phyloP scores from a whole-genome alignment of 2,888 invertebrate genomes.

The Cheilosia soror region DNA sequence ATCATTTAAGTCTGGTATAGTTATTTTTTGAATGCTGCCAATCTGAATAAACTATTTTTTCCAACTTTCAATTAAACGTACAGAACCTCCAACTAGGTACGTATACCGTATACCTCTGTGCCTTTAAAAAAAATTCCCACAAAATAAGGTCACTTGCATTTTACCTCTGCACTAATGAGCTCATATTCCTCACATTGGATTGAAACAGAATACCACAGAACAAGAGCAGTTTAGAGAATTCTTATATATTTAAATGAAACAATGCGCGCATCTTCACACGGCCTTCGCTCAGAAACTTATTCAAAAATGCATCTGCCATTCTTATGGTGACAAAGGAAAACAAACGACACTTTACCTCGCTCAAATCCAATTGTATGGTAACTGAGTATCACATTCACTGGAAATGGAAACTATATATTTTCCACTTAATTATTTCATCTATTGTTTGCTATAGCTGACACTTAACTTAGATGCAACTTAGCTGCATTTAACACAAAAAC shows the following conservation, averaged over 20 bases:
- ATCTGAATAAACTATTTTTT: too few species aligned
- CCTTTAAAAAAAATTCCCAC: neutral
- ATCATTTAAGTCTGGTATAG: too few species aligned
- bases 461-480: conserved; percentile 59
- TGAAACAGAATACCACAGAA: conserved; percentile 1
- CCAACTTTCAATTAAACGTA: too few species aligned
- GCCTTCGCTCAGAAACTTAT: conserved; percentile 27
- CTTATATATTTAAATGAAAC: neutral
- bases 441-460: conserved; percentile 52
- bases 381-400: conserved; percentile 48
- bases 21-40: too few species aligned
- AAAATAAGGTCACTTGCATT: neutral
- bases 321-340: conserved; percentile 4
- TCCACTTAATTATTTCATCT: conserved; percentile 68
- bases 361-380: conserved; percentile 53
- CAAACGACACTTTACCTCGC: conserved; percentile 53
- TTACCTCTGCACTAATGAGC: conserved; percentile 27
- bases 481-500: conserved; percentile 30
- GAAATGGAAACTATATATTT: conserved; percentile 34
- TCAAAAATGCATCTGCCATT: neutral
- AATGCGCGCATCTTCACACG: conserved; percentile 19
- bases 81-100: too few species aligned
- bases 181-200: neutral
- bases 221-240: conserved; percentile 14
- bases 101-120: too few species aligned